Evolutionary conservation across 2,113 vertebrate genomes (phyloP).

Genomic region (Aegypius monachus): DNA sequence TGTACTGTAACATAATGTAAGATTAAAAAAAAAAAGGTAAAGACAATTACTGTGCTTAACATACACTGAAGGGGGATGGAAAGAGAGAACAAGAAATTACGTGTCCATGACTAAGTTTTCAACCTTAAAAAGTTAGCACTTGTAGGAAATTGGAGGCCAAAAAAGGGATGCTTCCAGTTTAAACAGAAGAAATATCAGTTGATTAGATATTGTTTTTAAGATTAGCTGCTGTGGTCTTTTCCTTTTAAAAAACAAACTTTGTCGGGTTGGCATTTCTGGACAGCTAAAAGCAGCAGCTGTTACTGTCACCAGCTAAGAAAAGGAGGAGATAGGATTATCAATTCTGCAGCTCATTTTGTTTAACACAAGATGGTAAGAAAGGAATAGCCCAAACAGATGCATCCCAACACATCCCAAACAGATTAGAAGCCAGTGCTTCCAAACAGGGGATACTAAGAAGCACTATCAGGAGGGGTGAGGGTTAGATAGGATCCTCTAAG

Average conservation of each 20-base stretch:
- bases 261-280: background rate
- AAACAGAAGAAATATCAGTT: background rate
- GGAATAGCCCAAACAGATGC: background rate
- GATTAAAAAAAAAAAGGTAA: background rate
- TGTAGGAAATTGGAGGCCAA: background rate
- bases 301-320: background rate
- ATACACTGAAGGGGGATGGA: background rate
- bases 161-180: background rate
- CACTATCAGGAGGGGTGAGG: accelerated
- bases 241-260: background rate
- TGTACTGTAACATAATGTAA: background rate
- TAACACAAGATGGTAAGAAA: background rate
- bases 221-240: background rate
- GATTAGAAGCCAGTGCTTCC: background rate
- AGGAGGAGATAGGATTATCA: background rate
- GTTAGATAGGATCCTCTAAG: background rate
- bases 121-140: background rate
- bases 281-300: background rate
- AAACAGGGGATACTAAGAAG: background rate
- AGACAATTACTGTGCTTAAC: background rate
- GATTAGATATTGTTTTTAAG: background rate
- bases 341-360: background rate
- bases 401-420: background rate
- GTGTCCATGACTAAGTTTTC: background rate
- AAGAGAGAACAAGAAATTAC: background rate